Conservation (phyloP, 2,888 invertebrate genomes). For the Lypha dubia region DNA sequence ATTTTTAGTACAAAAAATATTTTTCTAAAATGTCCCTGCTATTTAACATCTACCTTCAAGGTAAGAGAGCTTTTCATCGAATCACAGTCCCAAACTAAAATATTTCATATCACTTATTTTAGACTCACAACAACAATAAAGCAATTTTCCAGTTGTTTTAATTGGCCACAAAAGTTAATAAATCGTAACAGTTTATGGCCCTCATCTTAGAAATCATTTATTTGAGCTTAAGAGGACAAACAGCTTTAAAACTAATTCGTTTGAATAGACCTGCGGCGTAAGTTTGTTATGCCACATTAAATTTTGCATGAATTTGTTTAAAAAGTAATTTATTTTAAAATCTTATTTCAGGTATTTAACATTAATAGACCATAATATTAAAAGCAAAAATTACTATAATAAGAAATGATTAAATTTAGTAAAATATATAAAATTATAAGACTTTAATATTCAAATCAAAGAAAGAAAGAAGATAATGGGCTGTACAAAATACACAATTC, state of each 20-base stretch:
- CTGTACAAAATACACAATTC: background rate
- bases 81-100: too few relatives aligned
- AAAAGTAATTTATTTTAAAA: conserved; percentile 35
- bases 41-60: background rate
- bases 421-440: background rate
- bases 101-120: background rate
- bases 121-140: background rate
- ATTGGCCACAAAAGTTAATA: conserved; percentile 48
- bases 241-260: background rate
- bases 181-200: conserved; percentile 48
- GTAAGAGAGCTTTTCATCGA: background rate
- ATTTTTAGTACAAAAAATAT: background rate
- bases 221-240: background rate
- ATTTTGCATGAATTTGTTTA: conserved; percentile 52
- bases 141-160: conserved; percentile 7
- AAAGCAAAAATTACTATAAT: background rate
- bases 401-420: background rate
- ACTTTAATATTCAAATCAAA: background rate
- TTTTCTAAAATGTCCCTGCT: background rate
- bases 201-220: conserved; percentile 5
- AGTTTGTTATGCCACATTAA: conserved; percentile 10
- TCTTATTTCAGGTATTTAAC: conserved; percentile 11
- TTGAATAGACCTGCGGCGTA: background rate
- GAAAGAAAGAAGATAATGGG: conserved; percentile 12
- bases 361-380: conserved; percentile 34